Evolutionary conservation across 2,113 vertebrate genomes (phyloP).

Genomic region (Lasiurus borealis): DNA sequence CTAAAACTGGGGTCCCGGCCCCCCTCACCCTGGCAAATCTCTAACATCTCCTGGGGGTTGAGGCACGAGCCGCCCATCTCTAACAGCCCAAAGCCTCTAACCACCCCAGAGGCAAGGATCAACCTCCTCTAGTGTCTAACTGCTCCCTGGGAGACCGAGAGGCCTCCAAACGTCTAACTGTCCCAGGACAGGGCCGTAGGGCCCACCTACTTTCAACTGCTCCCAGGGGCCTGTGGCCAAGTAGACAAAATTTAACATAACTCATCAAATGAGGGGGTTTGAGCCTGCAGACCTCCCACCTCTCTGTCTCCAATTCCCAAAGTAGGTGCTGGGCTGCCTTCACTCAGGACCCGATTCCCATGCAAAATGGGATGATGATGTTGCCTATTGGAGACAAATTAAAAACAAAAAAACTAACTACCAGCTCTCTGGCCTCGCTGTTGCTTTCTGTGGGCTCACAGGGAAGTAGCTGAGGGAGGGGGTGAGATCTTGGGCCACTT

Average conservation of each 20-base stretch:
- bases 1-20: not conserved
- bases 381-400: slow-evolving; percentile 68
- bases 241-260: not conserved
- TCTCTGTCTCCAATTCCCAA: slow-evolving; percentile 17
- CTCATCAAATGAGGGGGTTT: not conserved
- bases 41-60: not conserved
- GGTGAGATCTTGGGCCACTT: no score
- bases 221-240: not conserved
- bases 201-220: not conserved
- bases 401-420: slow-evolving; percentile 48
- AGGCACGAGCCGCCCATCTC: not conserved
- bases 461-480: not conserved
- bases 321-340: slow-evolving; percentile 30
- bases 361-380: not conserved
- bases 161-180: slow-evolving; percentile 16
- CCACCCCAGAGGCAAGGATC: not conserved
- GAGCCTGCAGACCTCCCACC: not conserved
- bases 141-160: not conserved
- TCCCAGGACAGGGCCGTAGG: not conserved
- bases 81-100: slow-evolving; percentile 55
- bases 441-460: not conserved
- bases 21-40: not conserved
- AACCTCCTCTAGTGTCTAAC: slow-evolving; percentile 64
- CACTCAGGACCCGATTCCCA: not conserved
- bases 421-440: not conserved